Conservation (phyloP, 2,797 vertebrate genomes). For the Rachycentron canadum region DNA sequence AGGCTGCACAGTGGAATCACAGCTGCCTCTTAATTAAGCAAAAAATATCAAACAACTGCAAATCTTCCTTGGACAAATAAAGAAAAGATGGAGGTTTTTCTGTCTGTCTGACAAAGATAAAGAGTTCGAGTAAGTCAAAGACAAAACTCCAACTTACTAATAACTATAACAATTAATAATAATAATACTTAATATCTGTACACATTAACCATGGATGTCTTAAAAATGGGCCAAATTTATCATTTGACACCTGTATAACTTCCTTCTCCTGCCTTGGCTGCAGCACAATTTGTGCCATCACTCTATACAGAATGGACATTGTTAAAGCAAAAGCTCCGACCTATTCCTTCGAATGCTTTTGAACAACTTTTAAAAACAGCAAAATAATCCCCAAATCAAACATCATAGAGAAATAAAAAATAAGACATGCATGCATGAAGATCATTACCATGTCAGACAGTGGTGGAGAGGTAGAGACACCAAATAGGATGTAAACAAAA, state of each 20-base stretch:
- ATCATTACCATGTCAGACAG: constrained; percentile 76
- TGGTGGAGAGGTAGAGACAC: constrained; percentile 53
- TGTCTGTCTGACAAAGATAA: background rate
- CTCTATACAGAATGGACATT: constrained; percentile 24
- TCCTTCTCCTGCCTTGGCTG: constrained; percentile 2
- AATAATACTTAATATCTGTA: constrained; percentile 1
- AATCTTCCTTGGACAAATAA: background rate
- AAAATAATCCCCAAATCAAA: constrained; percentile 66
- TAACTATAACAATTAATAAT: background rate
- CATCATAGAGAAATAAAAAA: constrained; percentile 45
- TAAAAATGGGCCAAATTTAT: constrained; percentile 30
- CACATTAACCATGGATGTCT: constrained; percentile 24
- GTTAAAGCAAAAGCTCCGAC: constrained; percentile 50
- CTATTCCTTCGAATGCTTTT: constrained; percentile 46
- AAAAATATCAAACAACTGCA: background rate
- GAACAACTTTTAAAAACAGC: constrained; percentile 58
- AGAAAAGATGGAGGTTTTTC: background rate
- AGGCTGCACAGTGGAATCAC: background rate
- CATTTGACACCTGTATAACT: constrained; percentile 32
- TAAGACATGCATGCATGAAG: constrained; percentile 47
- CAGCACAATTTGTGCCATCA: background rate
- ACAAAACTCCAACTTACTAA: background rate
- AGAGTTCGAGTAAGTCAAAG: background rate
- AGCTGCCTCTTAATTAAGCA: background rate
- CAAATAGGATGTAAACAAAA: constrained; percentile 80